Conservation (phyloP, 2,113 vertebrate genomes). For the Crocuta crocuta region DNA sequence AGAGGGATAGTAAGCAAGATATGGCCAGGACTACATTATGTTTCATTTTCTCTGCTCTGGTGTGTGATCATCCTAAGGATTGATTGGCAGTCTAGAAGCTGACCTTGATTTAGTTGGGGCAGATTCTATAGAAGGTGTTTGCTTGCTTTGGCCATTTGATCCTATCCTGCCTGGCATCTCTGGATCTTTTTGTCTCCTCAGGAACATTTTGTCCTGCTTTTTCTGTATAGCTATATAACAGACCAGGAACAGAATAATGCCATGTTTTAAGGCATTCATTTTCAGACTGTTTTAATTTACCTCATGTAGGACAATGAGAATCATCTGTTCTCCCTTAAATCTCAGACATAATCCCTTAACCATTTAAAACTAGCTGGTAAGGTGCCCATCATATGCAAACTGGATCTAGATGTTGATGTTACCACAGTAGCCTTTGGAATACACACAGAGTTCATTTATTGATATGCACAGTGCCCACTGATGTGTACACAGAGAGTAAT, state of each 20-base stretch:
- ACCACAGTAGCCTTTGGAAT: constrained; percentile 41
- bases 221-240: constrained; percentile 39
- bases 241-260: constrained; percentile 22
- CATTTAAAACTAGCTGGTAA: constrained; percentile 49
- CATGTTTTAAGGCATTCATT: constrained; percentile 55
- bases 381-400: background rate
- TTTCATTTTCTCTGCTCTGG: background rate
- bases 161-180: background rate
- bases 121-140: background rate
- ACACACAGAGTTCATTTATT: constrained; percentile 59
- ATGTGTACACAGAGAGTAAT: constrained; percentile 61
- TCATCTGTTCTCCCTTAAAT: constrained; percentile 36
- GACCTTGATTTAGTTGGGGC: background rate
- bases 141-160: background rate
- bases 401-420: constrained; percentile 35
- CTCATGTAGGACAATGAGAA: constrained; percentile 37
- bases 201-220: background rate
- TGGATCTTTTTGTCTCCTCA: background rate
- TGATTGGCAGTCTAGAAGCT: background rate
- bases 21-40: background rate
- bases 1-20: background rate
- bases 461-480: constrained; percentile 45
- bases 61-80: background rate
- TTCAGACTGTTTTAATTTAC: constrained; percentile 60
- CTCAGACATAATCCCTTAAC: constrained; percentile 29